A percentile compares a stretch with the other conserved stretches of the same genome.
Conservation (phyloP, 2,888 invertebrate species). For the Parochlus steinenii region DNA sequence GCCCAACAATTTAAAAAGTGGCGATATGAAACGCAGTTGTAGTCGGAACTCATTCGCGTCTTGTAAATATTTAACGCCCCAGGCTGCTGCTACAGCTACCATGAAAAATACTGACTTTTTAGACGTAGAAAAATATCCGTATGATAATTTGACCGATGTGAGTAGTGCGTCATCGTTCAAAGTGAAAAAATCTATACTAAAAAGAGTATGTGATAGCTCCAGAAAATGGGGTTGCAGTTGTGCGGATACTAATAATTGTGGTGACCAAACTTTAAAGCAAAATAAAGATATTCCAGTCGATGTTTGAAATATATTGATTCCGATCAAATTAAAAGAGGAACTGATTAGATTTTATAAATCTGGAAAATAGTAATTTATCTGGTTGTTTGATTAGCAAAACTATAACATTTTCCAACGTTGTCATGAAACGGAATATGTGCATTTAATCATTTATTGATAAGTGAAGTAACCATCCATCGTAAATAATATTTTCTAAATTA, state of each 20-base stretch:
- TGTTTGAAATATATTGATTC: too few relatives aligned
- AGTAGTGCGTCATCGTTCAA: neutral
- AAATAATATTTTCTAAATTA: too few relatives aligned
- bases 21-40: constrained; percentile 3
- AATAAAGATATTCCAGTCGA: too few relatives aligned
- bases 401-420: too few relatives aligned
- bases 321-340: too few relatives aligned
- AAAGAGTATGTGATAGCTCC: constrained; percentile 28
- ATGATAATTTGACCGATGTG: neutral
- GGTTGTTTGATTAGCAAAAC: too few relatives aligned
- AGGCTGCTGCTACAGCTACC: constrained; percentile 18
- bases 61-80: constrained; percentile 25
- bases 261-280: too few relatives aligned
- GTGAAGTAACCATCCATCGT: too few relatives aligned
- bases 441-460: too few relatives aligned
- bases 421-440: too few relatives aligned
- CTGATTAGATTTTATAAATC: too few relatives aligned
- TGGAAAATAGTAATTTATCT: too few relatives aligned
- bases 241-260: constrained; percentile 5
- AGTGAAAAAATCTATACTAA: constrained; percentile 21
- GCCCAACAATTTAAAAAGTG: constrained; percentile 4
- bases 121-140: constrained; percentile 17
- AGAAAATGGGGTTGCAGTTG: constrained; percentile 22
- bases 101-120: constrained; percentile 14
- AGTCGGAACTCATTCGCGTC: constrained; percentile 25